A percentile compares a stretch with the other conserved stretches of the same genome.
phyloP scores from a whole-genome alignment of 2,888 invertebrate species.

The Cerastoderma edule region DNA sequence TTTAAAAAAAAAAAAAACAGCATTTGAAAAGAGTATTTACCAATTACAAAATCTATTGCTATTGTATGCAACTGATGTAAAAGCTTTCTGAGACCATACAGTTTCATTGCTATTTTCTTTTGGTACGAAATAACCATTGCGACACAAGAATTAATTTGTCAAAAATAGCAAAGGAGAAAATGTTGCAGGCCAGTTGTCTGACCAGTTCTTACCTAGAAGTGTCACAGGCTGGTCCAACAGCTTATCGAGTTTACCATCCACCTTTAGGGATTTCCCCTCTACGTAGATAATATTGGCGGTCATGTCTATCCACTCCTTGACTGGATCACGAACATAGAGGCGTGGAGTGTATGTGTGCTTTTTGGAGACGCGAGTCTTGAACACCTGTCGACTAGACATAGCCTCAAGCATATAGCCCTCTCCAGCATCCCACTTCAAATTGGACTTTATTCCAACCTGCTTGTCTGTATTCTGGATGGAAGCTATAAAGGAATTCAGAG shows the following conservation, averaged over 20 bases:
- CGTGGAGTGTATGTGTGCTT: conserved; percentile 50
- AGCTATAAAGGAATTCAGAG: conserved; percentile 59
- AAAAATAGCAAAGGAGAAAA: conserved; percentile 2
- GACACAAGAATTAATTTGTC: too few species aligned
- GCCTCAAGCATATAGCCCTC: conserved; percentile 63
- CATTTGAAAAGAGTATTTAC: too few species aligned
- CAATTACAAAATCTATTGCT: too few species aligned
- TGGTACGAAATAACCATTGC: too few species aligned
- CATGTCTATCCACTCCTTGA: conserved; percentile 58
- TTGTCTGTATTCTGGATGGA: conserved; percentile 62
- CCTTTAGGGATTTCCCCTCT: conserved; percentile 58
- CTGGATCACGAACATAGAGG: conserved; percentile 64
- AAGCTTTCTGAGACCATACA: too few species aligned
- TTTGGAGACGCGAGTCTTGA: conserved; percentile 37
- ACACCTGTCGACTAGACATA: conserved; percentile 43
- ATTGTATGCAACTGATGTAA: too few species aligned
- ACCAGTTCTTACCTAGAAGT: conserved; percentile 1
- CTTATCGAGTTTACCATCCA: conserved; percentile 45
- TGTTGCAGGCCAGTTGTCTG: neutral
- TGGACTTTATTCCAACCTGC: conserved; percentile 57
- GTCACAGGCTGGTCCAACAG: conserved; percentile 5
- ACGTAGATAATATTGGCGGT: conserved; percentile 58
- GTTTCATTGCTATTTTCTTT: too few species aligned
- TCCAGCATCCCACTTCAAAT: conserved; percentile 54
- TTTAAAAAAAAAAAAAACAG: too few species aligned